Evolutionary conservation across 1,140 invertebrate species (phyloP).

Genomic region (Drosophila willistoni): DNA sequence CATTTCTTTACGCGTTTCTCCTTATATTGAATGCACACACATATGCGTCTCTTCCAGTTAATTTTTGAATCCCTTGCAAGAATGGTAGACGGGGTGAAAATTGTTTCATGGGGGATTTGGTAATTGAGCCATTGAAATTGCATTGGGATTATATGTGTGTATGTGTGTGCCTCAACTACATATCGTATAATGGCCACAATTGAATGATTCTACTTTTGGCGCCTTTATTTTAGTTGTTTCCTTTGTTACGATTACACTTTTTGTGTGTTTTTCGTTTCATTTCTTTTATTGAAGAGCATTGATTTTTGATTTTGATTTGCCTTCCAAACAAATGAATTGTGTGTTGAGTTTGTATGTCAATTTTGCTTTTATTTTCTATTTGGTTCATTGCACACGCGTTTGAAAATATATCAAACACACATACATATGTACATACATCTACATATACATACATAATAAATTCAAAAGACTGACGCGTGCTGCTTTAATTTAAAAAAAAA

Average conservation of each 20-base stretch:
- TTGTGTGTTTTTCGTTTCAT: constrained; percentile 12
- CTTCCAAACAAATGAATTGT: constrained; percentile 36
- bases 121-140: constrained; percentile 65
- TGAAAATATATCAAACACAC: background rate
- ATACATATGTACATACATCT: background rate
- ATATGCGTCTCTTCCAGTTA: constrained; percentile 8
- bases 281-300: constrained; percentile 71
- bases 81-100: too few species aligned
- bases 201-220: constrained; percentile 54
- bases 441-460: background rate
- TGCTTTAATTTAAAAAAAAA: constrained; percentile 38
- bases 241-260: constrained; percentile 17
- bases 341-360: constrained; percentile 25
- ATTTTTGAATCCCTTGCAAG: constrained; percentile 1
- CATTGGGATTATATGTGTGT: background rate
- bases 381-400: constrained; percentile 59
- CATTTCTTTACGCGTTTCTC: background rate
- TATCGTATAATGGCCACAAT: constrained; percentile 29
- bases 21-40: background rate
- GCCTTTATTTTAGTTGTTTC: constrained; percentile 45
- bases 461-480: constrained; percentile 57
- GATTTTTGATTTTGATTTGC: constrained; percentile 67
- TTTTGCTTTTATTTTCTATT: constrained; percentile 27
- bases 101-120: constrained; percentile 22
- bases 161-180: constrained; percentile 7